Evolutionary conservation across 2,113 vertebrate species (phyloP).

Genomic region (Tenrec ecaudatus): DNA sequence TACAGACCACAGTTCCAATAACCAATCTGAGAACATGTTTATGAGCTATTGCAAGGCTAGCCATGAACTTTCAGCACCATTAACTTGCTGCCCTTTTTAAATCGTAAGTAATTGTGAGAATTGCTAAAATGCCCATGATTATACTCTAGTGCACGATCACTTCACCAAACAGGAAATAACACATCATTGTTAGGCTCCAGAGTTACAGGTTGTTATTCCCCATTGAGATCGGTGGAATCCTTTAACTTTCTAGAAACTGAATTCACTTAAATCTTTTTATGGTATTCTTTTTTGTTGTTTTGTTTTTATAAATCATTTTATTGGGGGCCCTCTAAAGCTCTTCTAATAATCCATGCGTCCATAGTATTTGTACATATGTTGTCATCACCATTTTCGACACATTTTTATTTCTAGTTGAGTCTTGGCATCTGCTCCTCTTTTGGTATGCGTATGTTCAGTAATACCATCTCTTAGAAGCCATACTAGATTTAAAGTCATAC

Average conservation of each 20-base stretch:
- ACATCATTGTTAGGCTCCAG: slow-evolving; percentile 47
- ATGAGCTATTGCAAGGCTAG: slow-evolving; percentile 68
- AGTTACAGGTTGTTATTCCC: neutral
- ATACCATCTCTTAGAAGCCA: neutral
- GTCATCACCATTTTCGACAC: too few species aligned
- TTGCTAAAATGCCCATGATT: slow-evolving; percentile 66
- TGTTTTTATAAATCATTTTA: too few species aligned
- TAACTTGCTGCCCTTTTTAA: slow-evolving; percentile 42
- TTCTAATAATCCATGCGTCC: too few species aligned
- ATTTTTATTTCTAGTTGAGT: too few species aligned
- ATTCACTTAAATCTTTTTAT: neutral
- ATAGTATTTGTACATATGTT: too few species aligned
- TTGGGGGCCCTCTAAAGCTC: too few species aligned
- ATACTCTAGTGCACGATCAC: slow-evolving; percentile 64
- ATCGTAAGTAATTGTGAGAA: slow-evolving; percentile 74
- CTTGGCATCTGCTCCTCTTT: too few species aligned
- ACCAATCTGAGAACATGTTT: slow-evolving; percentile 72
- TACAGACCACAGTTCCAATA: slow-evolving; percentile 80
- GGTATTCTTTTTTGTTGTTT: neutral
- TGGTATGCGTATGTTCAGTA: neutral
- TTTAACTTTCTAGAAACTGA: neutral
- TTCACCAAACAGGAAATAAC: slow-evolving; percentile 61
- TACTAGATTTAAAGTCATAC: neutral
- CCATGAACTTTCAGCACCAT: slow-evolving; percentile 71
- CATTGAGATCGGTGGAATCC: neutral